These are phyloP conservation scores for Eurystomus glaucurus DNA, from an alignment of 2,797 vertebrate genomes.

Conservation along the genomic window DNA sequence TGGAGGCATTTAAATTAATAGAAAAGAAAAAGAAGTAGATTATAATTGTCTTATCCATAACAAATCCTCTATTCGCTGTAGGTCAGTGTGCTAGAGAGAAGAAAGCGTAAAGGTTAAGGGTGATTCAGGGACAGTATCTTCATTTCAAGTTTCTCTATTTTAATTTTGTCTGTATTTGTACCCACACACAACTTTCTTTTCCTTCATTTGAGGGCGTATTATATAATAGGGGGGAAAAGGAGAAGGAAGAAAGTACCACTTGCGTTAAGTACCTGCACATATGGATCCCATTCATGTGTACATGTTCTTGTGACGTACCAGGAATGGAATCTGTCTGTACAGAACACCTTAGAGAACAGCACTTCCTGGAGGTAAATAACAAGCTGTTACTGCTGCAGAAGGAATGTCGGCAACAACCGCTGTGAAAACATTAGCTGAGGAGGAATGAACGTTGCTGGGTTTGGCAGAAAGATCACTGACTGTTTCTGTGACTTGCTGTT, in stretches of 20 bases:
- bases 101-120: neutral
- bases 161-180: neutral
- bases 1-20: neutral
- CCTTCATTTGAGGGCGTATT: neutral
- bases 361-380: neutral
- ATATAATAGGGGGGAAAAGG: neutral
- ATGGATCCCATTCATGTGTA: neutral
- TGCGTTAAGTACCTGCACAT: neutral
- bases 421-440: neutral
- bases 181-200: neutral
- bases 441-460: neutral
- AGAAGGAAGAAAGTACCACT: neutral
- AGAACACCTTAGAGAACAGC: neutral
- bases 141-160: neutral
- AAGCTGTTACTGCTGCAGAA: constrained; percentile 7
- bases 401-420: neutral
- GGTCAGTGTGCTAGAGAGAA: neutral
- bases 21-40: neutral
- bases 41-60: neutral
- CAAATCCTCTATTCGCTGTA: neutral
- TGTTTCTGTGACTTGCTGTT: neutral
- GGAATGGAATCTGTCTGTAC: constrained; percentile 31
- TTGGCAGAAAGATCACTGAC: neutral
- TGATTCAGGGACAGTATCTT: neutral
- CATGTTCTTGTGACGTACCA: neutral